Evolutionary conservation across 2,888 invertebrate genomes (phyloP).

Genomic region (Leucophenga maculata): DNA sequence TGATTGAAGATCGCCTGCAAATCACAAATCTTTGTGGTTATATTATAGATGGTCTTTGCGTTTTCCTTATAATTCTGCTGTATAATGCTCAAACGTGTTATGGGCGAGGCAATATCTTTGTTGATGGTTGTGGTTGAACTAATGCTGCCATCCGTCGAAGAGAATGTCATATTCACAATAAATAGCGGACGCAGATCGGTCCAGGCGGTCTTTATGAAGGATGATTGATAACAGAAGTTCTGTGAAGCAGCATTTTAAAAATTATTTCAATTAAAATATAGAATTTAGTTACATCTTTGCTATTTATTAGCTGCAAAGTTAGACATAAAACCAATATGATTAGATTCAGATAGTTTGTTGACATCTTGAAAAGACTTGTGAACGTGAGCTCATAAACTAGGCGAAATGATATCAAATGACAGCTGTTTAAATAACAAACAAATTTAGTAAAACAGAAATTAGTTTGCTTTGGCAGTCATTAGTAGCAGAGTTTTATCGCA

Average conservation of each 20-base stretch:
- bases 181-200: conserved; percentile 55
- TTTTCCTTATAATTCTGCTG: conserved; percentile 41
- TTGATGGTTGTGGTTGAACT: conserved; percentile 53
- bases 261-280: conserved; percentile 17
- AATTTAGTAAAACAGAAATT: too few species aligned
- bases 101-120: conserved; percentile 43
- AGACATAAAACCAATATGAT: too few species aligned
- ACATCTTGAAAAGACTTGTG: too few species aligned
- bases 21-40: conserved; percentile 52
- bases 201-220: conserved; percentile 48
- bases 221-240: conserved; percentile 48
- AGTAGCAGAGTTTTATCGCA: too few species aligned
- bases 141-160: conserved; percentile 42
- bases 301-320: conserved; percentile 4
- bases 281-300: conserved; percentile 39
- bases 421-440: too few species aligned
- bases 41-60: conserved; percentile 49
- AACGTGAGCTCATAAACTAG: too few species aligned
- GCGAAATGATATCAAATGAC: too few species aligned
- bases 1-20: conserved; percentile 46
- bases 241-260: conserved; percentile 18
- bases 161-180: conserved; percentile 58
- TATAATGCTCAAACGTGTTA: conserved; percentile 42
- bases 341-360: too few species aligned
- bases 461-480: too few species aligned